A percentile compares a stretch with the other conserved stretches of the same genome.
phyloP scores from a whole-genome alignment of 2,113 vertebrate species.

The Tenrec ecaudatus region DNA sequence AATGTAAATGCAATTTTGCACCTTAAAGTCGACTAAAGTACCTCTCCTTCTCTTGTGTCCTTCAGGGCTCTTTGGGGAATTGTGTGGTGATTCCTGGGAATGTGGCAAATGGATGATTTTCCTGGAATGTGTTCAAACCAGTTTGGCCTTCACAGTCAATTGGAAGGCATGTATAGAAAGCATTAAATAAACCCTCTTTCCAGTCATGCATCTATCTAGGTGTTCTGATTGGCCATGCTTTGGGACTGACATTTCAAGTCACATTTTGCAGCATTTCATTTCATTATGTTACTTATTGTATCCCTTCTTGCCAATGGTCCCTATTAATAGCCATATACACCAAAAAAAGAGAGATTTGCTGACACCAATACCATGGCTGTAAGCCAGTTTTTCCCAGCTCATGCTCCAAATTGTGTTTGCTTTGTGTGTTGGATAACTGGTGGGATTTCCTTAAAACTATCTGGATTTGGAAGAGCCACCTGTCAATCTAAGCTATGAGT shows the following conservation, averaged over 20 bases:
- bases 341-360: neutral
- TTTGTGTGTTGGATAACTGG: neutral
- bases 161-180: conserved; percentile 24
- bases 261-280: neutral
- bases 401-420: neutral
- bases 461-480: conserved; percentile 26
- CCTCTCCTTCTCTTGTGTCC: conserved; percentile 37
- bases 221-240: neutral
- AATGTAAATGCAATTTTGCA: conserved; percentile 65
- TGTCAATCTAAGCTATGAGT: conserved; percentile 31
- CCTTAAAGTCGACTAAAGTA: conserved; percentile 44
- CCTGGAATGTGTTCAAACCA: neutral
- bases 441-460: conserved; percentile 40
- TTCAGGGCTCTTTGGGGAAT: conserved; percentile 11
- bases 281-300: neutral
- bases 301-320: neutral
- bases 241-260: neutral
- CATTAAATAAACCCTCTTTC: conserved; percentile 33
- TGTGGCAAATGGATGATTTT: neutral
- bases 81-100: neutral
- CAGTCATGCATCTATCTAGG: neutral
- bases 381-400: neutral
- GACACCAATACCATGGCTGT: neutral
- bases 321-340: neutral
- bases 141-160: neutral